Evolutionary conservation across 1,140 invertebrate species (phyloP), one percentile per base, ranked within the genome.

Genomic region (Eubasilissa regina): DNA sequence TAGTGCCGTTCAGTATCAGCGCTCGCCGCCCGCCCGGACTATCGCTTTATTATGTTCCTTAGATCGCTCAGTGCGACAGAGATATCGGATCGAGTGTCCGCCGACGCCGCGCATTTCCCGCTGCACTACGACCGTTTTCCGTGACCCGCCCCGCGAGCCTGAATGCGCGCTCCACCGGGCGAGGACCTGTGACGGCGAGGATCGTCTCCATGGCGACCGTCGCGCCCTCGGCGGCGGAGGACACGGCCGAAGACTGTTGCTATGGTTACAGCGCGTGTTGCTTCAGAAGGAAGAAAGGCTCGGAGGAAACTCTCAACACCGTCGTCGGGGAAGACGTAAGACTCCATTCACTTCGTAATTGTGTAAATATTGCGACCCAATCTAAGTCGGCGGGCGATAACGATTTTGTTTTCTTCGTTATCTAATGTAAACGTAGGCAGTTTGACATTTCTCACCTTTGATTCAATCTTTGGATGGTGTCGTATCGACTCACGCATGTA

Each of bases 241-340:
- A 58, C n/a, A 35, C 11, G 35, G 45, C 58, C 11, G 47, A 44
- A 9, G 15, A 64, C 43, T 79, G 78, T 75, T 79, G 78, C 48
- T 25, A 64, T 64, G 60, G 60, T 64, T 76, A 80, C 78, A n/a
- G 78, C 74, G 64, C 62, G 60, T 80, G 78, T 47, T 80, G 78
- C 55, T 80, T 75, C 60, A 53, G 60, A 10, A 70, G 35, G 60
- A 66, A 55, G n/a, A 70, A 80, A 3, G 58, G 51, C 47, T 10
- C 17, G n/a, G 48, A 35, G 45, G 62, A 70, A n/a, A 10, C 13
- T 19, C 25, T 15, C n/a, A 75, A 15, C n/a, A 44, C 21, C n/a
- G 19, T 64, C 19, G 60, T 25, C 12, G 60, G n/a, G 35, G 60
- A 64, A 64, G 35, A 25, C 35, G 35, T 64, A 21, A 64, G 60